Base-by-base conservation (phyloP, 1,140 invertebrate species). In the Riptortus pedestris region DNA sequence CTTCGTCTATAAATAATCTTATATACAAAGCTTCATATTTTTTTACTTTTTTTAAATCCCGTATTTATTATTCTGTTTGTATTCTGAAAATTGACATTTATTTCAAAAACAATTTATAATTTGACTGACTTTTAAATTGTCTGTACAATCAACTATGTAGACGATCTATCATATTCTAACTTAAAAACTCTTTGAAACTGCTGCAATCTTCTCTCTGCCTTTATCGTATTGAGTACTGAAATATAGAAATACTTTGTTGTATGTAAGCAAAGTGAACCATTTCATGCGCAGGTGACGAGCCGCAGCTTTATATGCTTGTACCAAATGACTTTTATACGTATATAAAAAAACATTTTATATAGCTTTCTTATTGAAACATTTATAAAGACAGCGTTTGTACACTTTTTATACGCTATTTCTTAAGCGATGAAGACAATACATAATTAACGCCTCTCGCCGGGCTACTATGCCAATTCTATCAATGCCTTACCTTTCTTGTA, bases 91-190 rank as follows among this genome's bases (percentile, higher is more conserved):
- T 45, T 18, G 43, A 2, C 14, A 2, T n/a, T 29, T 31, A 7
- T 27, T 33, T 59, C 31, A 18, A 29, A 59, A 29, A 29, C 1
- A 26, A 26, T 1, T 16, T 28, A 22, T n/a, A n/a, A 29, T 57
- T 57, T 28, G 27, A 31, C 27, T 28, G 57, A 28, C 20, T 62
- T n/a, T 24, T 2, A 12, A 62, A 29, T 43, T 22, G 18, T 29
- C 43, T 14, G n/a, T 43, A 22, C 60, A 62, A 29, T 62, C 60
- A 43, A n/a, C n/a, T n/a, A n/a, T n/a, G n/a, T n/a, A n/a, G n/a
- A n/a, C n/a, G n/a, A n/a, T n/a, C n/a, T n/a, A n/a, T n/a, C n/a
- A n/a, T n/a, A n/a, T n/a, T n/a, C n/a, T n/a, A n/a, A n/a, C n/a
- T n/a, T n/a, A n/a, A n/a, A n/a, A n/a, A n/a, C n/a, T n/a, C n/a